Percentiles rank a stretch among this genome's conserved stretches.
Evolutionary conservation across 2,797 vertebrate genomes (phyloP).

Genomic region (Stomatorhinus walkeri): DNA sequence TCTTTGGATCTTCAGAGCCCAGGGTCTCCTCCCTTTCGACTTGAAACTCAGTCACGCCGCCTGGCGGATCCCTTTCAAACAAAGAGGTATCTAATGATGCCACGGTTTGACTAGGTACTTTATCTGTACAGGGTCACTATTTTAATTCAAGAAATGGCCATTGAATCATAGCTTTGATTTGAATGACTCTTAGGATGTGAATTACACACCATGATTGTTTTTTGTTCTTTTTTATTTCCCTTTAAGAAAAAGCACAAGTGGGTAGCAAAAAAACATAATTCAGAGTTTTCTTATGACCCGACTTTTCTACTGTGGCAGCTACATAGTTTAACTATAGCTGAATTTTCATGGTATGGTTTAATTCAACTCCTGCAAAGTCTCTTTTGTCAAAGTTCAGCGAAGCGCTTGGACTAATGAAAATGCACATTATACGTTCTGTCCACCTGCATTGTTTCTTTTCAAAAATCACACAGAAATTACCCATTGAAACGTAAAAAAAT

Average conservation of each 20-base stretch:
- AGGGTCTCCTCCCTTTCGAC: slow-evolving; percentile 38
- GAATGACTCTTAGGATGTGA: neutral
- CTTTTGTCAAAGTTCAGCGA: neutral
- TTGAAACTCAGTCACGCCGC: slow-evolving; percentile 51
- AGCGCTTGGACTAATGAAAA: neutral
- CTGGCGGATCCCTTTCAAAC: slow-evolving; percentile 49
- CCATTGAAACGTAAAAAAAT: neutral
- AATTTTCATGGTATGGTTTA: neutral
- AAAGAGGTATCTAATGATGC: neutral
- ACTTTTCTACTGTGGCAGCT: neutral
- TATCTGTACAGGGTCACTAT: neutral
- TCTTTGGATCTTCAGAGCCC: slow-evolving; percentile 8
- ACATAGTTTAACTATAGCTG: neutral
- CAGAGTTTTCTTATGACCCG: neutral
- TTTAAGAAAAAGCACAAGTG: neutral
- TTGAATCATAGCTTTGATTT: neutral
- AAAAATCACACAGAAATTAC: neutral
- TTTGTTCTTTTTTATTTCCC: neutral
- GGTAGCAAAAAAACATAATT: neutral
- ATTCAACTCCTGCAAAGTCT: neutral
- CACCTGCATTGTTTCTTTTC: neutral
- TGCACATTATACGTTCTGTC: neutral
- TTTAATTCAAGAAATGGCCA: neutral
- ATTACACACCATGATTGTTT: neutral
- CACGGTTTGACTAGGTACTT: neutral